phyloP scores from a whole-genome alignment of 2,797 vertebrate species.

The Vireo griseus region DNA sequence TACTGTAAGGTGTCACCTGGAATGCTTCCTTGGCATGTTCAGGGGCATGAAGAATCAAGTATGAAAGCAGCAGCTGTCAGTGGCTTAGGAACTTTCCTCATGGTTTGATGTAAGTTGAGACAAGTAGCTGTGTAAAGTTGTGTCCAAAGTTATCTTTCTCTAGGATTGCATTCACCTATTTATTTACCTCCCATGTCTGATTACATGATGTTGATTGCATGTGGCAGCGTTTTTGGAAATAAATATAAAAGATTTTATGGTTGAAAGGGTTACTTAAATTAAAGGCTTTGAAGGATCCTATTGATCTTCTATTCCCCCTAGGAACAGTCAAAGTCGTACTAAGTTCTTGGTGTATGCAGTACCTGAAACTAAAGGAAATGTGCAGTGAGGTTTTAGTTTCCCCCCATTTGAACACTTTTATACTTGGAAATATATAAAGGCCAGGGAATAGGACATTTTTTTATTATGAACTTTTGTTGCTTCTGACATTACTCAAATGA shows the following conservation, averaged over 20 bases:
- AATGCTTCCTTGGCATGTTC: background rate
- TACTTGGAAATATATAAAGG: background rate
- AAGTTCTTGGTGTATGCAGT: background rate
- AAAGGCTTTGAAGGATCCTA: background rate
- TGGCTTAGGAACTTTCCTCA: background rate
- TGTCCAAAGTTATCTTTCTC: background rate
- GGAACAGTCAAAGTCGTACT: background rate
- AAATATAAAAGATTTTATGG: background rate
- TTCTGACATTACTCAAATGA: background rate
- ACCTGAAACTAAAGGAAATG: background rate
- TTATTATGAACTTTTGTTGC: background rate
- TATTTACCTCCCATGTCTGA: background rate
- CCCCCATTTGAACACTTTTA: accelerated
- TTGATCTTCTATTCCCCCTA: background rate
- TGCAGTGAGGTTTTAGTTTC: background rate
- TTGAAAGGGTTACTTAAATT: background rate
- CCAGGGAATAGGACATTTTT: background rate
- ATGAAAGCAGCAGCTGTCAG: background rate
- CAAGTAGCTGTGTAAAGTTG: background rate
- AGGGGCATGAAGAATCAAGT: background rate
- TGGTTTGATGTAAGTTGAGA: background rate
- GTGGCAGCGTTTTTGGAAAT: background rate
- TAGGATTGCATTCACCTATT: background rate
- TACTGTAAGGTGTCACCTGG: background rate
- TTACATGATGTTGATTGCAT: background rate